Conservation (phyloP, 2,797 vertebrate genomes). For the Valencia hispanica region DNA sequence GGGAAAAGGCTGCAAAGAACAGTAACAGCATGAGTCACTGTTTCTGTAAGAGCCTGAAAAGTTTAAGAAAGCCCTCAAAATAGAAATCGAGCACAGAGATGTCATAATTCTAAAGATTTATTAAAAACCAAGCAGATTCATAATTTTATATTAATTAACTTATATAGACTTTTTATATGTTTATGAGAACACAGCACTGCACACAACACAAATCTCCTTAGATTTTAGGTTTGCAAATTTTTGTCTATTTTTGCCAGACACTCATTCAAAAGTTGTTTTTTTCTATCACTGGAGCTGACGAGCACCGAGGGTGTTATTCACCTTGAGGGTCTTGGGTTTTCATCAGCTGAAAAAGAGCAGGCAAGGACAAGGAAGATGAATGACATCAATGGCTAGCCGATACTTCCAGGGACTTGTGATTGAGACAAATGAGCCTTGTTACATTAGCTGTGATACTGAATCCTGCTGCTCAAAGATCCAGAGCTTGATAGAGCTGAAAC, state of each 20-base stretch:
- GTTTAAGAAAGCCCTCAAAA: constrained; percentile 27
- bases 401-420: constrained; percentile 82
- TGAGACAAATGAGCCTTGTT: constrained; percentile 86
- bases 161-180: not conserved
- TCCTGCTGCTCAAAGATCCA: constrained; percentile 80
- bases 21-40: constrained; percentile 58
- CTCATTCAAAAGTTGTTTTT: constrained; percentile 40
- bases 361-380: constrained; percentile 83
- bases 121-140: not conserved
- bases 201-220: not conserved
- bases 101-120: constrained; percentile 1
- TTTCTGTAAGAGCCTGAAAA: constrained; percentile 64
- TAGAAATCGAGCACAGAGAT: constrained; percentile 8
- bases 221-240: not conserved
- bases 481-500: constrained; percentile 83
- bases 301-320: constrained; percentile 60
- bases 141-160: not conserved
- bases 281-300: constrained; percentile 48
- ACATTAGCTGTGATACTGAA: constrained; percentile 82
- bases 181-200: not conserved
- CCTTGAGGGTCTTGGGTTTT: constrained; percentile 75
- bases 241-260: not conserved
- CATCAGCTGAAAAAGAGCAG: constrained; percentile 77
- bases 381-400: constrained; percentile 81
- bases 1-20: constrained; percentile 57